These are phyloP conservation scores for Leucopsar rothschildi DNA, from an alignment of 2,113 vertebrate genomes.

Conservation along the genomic window DNA sequence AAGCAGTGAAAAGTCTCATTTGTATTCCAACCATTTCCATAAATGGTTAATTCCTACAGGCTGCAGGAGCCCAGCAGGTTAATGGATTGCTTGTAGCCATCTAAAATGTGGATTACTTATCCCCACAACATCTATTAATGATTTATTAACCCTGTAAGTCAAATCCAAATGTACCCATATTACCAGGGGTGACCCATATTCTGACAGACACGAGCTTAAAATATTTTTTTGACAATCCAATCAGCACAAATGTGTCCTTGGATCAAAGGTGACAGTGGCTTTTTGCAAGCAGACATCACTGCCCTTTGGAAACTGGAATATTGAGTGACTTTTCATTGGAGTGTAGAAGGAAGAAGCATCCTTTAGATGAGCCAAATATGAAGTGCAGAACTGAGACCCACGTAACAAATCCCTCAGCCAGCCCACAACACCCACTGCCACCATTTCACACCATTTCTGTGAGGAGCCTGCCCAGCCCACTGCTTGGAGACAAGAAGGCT, in stretches of 20 bases:
- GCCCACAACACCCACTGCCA: neutral
- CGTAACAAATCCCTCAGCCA: neutral
- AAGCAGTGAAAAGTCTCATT: neutral
- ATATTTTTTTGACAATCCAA: neutral
- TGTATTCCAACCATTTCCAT: neutral
- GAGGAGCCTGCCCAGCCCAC: neutral
- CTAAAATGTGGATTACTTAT: neutral
- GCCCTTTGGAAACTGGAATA: neutral
- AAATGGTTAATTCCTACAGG: neutral
- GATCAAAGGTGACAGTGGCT: neutral
- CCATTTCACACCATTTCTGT: neutral
- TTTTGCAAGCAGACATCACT: neutral
- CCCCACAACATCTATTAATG: neutral
- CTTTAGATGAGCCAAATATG: neutral
- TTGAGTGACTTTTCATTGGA: neutral
- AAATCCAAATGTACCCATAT: neutral
- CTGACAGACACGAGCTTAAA: neutral
- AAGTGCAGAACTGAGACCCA: neutral
- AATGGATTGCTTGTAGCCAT: slow-evolving; percentile 9
- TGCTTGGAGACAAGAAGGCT: neutral
- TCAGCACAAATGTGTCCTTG: slow-evolving; percentile 10
- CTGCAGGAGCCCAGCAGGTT: slow-evolving; percentile 5
- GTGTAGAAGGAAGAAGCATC: neutral
- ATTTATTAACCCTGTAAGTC: slow-evolving; percentile 8
- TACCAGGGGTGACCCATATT: neutral